These are phyloP conservation scores for Fundulus diaphanus DNA, from an alignment of 2,797 vertebrate species.

Conservation along the genomic window DNA sequence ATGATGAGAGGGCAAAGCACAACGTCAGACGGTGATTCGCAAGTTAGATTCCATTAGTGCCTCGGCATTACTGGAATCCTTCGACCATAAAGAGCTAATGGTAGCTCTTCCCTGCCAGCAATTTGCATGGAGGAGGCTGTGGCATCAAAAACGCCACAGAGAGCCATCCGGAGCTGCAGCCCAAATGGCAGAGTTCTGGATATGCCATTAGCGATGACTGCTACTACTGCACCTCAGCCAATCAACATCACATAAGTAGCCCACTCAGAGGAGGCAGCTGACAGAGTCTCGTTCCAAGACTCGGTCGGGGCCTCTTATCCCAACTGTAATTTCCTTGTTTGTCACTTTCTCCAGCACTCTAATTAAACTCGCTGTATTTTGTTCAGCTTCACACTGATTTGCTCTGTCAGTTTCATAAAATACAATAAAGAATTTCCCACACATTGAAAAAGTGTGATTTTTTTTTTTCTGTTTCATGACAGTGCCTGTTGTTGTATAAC, in stretches of 20 bases:
- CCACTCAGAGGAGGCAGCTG: conserved; percentile 26
- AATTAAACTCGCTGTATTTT: conserved; percentile 11
- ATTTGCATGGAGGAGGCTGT: conserved; percentile 51
- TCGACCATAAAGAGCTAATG: conserved; percentile 60
- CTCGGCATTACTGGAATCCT: conserved; percentile 49
- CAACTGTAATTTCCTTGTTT: conserved; percentile 15
- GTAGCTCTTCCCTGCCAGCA: conserved; percentile 44
- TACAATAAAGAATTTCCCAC: neutral
- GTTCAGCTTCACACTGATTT: neutral
- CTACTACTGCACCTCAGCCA: conserved; percentile 47
- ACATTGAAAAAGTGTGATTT: neutral
- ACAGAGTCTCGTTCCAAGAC: conserved; percentile 8
- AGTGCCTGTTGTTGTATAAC: neutral
- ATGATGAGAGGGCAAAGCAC: conserved; percentile 34
- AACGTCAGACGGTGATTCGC: conserved; percentile 10
- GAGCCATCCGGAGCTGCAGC: conserved; percentile 62
- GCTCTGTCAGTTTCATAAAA: conserved; percentile 2
- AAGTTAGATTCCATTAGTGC: conserved; percentile 19
- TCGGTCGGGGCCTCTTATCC: conserved; percentile 5
- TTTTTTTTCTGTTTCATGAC: neutral
- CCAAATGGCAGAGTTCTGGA: conserved; percentile 39
- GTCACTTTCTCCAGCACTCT: conserved; percentile 4
- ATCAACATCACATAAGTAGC: conserved; percentile 49
- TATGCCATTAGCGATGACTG: conserved; percentile 44
- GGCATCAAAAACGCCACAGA: conserved; percentile 44